Evolutionary conservation across 2,888 invertebrate genomes (phyloP), one percentile per base, ranked within the genome.

Genomic region (Leptinotarsa tumamoca): DNA sequence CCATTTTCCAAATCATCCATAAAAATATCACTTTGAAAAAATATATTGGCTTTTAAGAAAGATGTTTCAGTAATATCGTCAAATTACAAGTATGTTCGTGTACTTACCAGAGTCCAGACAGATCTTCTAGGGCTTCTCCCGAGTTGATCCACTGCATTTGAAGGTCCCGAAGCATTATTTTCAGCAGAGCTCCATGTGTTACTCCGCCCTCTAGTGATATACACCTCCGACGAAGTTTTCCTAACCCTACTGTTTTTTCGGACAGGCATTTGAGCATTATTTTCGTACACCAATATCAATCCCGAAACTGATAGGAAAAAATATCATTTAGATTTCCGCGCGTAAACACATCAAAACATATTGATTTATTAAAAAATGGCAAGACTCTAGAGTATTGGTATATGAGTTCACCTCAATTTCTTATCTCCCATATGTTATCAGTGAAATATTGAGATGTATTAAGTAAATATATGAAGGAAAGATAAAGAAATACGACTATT

Each of bases 81-180:
- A 58, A 21, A 17, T 21, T n/a, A 2, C 4, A 21, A 17, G 14
- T 54, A 68, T 17, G 33, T 33, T 43, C 0, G 43, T n/a, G 15
- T 61, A 58, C 69, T 72, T 69, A 77, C 68, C 54, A 58, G 72
- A 71, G 71, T 70, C 79, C 78, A 76, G 27, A 79, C 68, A 21
- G 79, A 79, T 76, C 79, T 78, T n/a, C 79, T 78, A 15, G 73
- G 76, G 51, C 69, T 75, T 61, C 70, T 69, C 23, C 73, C 73
- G 18, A 75, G 66, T 54, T 75, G 71, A 14, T 67, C 71, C 58
- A 66, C 43, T 21, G 33, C 54, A 52, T 18, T 23, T 21, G 75
- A 67, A 27, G 73, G 7, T 23, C 75, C 52, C 43, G 63, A 66
- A 33, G 69, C n/a, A 13, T 33, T 56, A 4, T 51, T 63, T 15